A percentile compares a stretch with the other conserved stretches of the same genome.
phyloP scores from a whole-genome alignment of 2,888 invertebrate genomes.

The Melanotus villosus region DNA sequence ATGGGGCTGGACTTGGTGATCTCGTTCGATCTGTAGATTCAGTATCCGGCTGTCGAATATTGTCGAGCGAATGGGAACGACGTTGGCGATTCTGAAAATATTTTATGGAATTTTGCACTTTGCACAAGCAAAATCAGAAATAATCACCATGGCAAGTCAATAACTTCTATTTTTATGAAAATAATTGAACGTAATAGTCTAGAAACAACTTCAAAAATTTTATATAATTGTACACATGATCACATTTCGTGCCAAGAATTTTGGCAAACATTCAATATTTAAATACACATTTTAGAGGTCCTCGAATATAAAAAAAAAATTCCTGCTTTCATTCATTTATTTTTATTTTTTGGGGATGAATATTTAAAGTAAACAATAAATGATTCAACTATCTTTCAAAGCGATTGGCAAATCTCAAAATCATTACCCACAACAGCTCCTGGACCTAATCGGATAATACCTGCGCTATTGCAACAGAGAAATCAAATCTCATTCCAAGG shows the following conservation, averaged over 20 bases:
- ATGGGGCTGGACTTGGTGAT: slow-evolving; percentile 91
- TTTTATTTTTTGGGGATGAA: no score
- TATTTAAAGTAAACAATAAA: no score
- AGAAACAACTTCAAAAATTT: not conserved
- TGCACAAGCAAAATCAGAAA: no score
- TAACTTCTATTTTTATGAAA: not conserved
- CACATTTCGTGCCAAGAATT: not conserved
- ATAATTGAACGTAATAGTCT: no score
- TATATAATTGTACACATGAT: not conserved
- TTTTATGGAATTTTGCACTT: not conserved
- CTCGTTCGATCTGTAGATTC: slow-evolving; percentile 76
- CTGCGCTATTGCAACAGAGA: no score
- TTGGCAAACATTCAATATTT: not conserved
- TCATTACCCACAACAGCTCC: no score
- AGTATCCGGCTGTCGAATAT: slow-evolving; percentile 64
- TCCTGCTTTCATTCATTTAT: no score
- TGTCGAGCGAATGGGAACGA: slow-evolving; percentile 64
- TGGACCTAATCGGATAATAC: no score
- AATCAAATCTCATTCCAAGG: no score
- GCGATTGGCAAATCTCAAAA: no score
- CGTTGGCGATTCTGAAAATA: slow-evolving; percentile 57
- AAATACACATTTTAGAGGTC: not conserved
- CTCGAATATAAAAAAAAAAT: not conserved
- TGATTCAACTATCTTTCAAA: no score
- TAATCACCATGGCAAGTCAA: not conserved